Conservation (phyloP, 2,797 vertebrate genomes). For the Paguma larvata region DNA sequence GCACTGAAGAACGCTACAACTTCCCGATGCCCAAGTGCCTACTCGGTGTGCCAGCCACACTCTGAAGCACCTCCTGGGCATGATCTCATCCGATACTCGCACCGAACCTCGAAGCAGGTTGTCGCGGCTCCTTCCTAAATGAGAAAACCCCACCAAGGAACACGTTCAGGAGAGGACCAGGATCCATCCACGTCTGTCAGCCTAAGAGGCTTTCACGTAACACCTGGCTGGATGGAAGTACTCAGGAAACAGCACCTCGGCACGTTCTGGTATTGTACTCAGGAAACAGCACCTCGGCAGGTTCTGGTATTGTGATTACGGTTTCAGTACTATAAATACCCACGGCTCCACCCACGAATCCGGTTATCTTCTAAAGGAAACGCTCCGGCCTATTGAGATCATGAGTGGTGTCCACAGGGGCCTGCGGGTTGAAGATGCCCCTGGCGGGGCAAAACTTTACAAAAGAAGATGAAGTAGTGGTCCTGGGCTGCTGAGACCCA, state of each 20-base stretch:
- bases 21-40: too few relatives aligned
- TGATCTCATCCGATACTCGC: neutral
- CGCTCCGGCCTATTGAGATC: neutral
- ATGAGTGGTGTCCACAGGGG: neutral
- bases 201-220: neutral
- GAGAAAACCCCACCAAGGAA: neutral
- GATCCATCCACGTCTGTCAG: neutral
- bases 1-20: neutral
- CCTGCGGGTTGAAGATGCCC: neutral
- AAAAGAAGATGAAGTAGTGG: neutral
- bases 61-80: neutral
- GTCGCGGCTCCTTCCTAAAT: neutral
- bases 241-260: neutral
- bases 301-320: neutral
- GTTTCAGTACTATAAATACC: neutral
- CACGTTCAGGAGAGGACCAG: neutral
- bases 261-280: neutral
- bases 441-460: neutral
- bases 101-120: neutral
- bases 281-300: neutral
- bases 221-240: neutral
- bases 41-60: neutral
- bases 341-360: neutral
- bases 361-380: slow-evolving; percentile 14
- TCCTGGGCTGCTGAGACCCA: neutral